Base-by-base conservation (phyloP, 2,113 vertebrate genomes). In the Aspidoscelis tigris region DNA sequence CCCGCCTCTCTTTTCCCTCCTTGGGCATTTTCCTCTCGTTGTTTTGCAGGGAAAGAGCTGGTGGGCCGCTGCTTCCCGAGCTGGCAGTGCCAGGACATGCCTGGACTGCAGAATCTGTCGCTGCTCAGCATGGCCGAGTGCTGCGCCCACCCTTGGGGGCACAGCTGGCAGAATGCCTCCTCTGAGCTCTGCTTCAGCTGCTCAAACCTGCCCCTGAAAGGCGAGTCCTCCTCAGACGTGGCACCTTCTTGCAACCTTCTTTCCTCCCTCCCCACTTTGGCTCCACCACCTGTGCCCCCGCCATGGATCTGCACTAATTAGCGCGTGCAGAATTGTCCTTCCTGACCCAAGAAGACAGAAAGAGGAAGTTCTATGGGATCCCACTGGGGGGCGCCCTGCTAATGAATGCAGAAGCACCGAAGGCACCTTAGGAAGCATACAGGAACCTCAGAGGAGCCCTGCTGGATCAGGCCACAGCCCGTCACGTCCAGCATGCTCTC, bases 51-150 rank as follows among this genome's bases (percentile, higher is more conserved):
- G 1, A 85, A 90, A 20, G 95, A 87, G 20, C 90, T 88, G 0
- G 73, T 90, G 61, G 97, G 97, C 11, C 96, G 72, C 79, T 99
- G 98, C 90, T 98, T 94, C 83, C 89, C 96, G 24, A 92, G 94
- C 0, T 95, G 96, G 97, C 97, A 93, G n/a, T 98, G 98, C 93
- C 95, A 93, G 89, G 95, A 95, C 0, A 80, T 89, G 1, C 78
- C 91, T 0, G 88, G 96, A 0, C 79, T 95, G 65, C 94, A 73
- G 20, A 97, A 97, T 79, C 24, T 93, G 6, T 96, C 97, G 0
- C 90, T 96, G 9, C 94, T 97, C 94, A 81, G 94, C 71, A 90
- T 97, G 89, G 95, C 96, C 12, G 96, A 98, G 88, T 99, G 98
- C 89, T 99, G 98, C 86, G 87, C 77, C 78, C 94, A 76, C 14